Conservation (phyloP, 2,888 invertebrate genomes). For the Acheta domesticus region DNA sequence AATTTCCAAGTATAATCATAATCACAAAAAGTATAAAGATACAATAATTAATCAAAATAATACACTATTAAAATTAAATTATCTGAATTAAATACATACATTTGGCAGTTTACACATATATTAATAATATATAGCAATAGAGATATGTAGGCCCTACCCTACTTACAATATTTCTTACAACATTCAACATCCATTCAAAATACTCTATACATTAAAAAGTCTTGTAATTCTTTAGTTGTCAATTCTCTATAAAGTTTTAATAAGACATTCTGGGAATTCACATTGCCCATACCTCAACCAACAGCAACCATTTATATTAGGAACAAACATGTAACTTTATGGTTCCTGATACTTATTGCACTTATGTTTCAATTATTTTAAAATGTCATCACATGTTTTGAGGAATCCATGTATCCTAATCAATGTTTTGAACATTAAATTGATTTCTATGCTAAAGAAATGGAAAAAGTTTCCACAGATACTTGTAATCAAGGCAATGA, state of each 20-base stretch:
- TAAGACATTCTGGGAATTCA: slow-evolving; percentile 18
- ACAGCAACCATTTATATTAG: not conserved
- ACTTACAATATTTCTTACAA: slow-evolving; percentile 18
- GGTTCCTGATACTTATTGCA: not conserved
- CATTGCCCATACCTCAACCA: not conserved
- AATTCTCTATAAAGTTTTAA: slow-evolving; percentile 12
- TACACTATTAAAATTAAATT: not conserved
- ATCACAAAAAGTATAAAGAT: not conserved
- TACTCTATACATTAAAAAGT: slow-evolving; percentile 18
- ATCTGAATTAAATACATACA: slow-evolving; percentile 6
- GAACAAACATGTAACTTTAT: not conserved
- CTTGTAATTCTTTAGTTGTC: slow-evolving; percentile 18
- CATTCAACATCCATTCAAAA: slow-evolving; percentile 18
- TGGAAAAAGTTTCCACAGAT: no score
- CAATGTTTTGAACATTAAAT: no score
- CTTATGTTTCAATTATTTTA: not conserved
- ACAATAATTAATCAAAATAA: not conserved
- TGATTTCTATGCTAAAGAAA: no score
- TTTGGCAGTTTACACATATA: slow-evolving; percentile 18
- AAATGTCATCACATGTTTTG: not conserved
- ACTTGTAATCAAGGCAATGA: no score
- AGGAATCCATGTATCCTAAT: no score
- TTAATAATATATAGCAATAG: not conserved
- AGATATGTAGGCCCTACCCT: slow-evolving; percentile 9
- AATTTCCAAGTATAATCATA: not conserved